Evolutionary conservation across 1,140 invertebrate species (phyloP), one percentile per base, ranked within the genome.

Genomic region (Homarus americanus): DNA sequence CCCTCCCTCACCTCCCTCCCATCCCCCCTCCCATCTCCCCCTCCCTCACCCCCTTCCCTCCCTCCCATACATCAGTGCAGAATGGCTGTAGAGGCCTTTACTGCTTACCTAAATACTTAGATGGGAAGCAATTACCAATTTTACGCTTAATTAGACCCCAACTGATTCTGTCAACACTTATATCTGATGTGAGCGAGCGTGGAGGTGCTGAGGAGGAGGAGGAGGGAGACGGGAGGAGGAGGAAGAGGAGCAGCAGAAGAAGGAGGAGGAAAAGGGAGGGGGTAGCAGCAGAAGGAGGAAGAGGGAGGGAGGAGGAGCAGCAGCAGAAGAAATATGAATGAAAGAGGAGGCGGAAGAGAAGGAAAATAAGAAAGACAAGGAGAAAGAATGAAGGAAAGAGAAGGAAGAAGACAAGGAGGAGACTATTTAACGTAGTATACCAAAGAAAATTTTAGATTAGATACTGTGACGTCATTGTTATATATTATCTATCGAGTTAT

Each of bases 41-140:
- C n/a, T n/a, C n/a, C n/a, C n/a, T n/a, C n/a, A n/a, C n/a, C n/a
- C n/a, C n/a, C n/a, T n/a, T n/a, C 5, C 12, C 44, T 15, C 12
- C 12, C 5, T 49, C 44, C 44, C 44, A 7, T 40, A 40, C n/a
- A 34, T 78, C 38, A 78, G 40, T n/a, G 10, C 40, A 78, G 40
- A 78, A 4, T 40, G 36, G 75, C 75, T n/a, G n/a, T n/a, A n/a
- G n/a, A 20, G 79, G 79, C 53, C 28, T 82, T 82, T 41, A n/a
- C n/a, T 82, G 28, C 4, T 82, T 44, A 82, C 53, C 53, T 84
- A 84, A 36, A 34, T 36, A 12, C 12, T 66, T 84, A 84, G 38
- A 24, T 5, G 41, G 63, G 58, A 84, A 41, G 63, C 63, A 72
- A 72, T 84, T 84, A 84, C 82, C 82, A 73, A 84, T 84, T 84